Base-by-base conservation (phyloP, 2,113 vertebrate species). In the Tetraodon nigroviridis region DNA sequence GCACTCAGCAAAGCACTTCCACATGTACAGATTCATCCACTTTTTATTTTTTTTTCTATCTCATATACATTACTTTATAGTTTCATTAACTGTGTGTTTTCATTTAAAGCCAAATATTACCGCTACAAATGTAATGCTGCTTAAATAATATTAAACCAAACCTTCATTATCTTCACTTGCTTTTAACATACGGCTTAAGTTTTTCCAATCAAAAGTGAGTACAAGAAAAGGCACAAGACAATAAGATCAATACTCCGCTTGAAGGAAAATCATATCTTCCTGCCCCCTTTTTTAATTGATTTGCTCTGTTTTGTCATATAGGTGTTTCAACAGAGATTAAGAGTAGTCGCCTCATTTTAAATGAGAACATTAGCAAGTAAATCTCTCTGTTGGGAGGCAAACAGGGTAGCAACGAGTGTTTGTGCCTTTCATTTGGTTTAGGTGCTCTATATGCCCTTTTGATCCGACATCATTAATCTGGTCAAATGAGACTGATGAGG, bases 381-480 rank as follows among this genome's bases (percentile, higher is more conserved):
- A 62, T 76, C 56, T 76, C 61, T 79, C 57, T 69, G 65, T 80
- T 69, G 80, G 67, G 59, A 73, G 74, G 82, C 72, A 82, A n/a
- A n/a, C 81, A 79, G 65, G 76, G 78, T 73, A 73, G 82, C 83
- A 78, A 82, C 84, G 85, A 86, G 80, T 75, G 59, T 75, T 86
- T 86, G 84, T 88, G 85, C 84, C 85, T 85, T 85, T 41, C 69
- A 87, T 90, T 90, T 88, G 88, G 88, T 90, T 79, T 75, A 71
- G 82, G 75, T 84, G 80, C 69, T 87, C 76, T 67, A 58, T 80
- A 83, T 83, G 85, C 87, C 88, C 87, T 90, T 89, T 69, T 51
- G 67, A 47, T 79, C 79, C 88, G 88, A 91, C 90, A 92, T 90
- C 61, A 84, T 90, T 87, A 87, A 88, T 85, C 87, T 88, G 84